Base-by-base conservation (phyloP, 2,888 invertebrate genomes). In the Metallyticus violacea region DNA sequence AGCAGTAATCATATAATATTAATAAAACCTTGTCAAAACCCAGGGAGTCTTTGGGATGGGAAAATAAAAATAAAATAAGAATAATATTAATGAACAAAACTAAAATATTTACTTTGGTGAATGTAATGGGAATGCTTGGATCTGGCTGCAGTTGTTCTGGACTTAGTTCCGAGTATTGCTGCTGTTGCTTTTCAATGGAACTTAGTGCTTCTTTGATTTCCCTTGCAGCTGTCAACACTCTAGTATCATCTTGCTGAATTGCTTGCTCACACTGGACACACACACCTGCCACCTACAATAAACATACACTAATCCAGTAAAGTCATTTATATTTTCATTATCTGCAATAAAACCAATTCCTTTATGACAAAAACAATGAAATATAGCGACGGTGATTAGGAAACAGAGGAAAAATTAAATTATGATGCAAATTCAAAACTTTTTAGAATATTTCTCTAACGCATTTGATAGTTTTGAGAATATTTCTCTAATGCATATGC, bases 51-150 rank as follows among this genome's bases (percentile, higher is more conserved):
- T 9, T 62, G 15, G 4, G 2, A 62, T 62, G 15, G 15, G 22
- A 62, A 62, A 15, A 22, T 79, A 25, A 79, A 15, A 77, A 22
- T 77, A 77, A 15, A 22, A 77, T 1, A 77, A n/a, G 15, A 1
- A 76, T 7, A 15, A 76, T 15, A 15, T 22, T 22, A 81, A 22
- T 28, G 29, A 6, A 30, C 5, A 30, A 3, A n/a, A n/a, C n/a
- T n/a, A n/a, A n/a, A n/a, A n/a, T n/a, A 89, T 89, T 79, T 88
- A 93, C 93, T 91, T 93, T 93, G 76, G 94, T 94, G 89, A 94
- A 94, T 85, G 94, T 94, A 88, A 94, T 93, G 2, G 94, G 94
- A 89, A 94, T 93, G 86, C 92, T 91, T 1, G 93, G 92, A 88
- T 93, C 93, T 0, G 93, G 92, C 22, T 92, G 92, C 15, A 93